These are phyloP conservation scores for Mimachlamys varia DNA, from an alignment of 2,888 invertebrate genomes.

Conservation along the genomic window DNA sequence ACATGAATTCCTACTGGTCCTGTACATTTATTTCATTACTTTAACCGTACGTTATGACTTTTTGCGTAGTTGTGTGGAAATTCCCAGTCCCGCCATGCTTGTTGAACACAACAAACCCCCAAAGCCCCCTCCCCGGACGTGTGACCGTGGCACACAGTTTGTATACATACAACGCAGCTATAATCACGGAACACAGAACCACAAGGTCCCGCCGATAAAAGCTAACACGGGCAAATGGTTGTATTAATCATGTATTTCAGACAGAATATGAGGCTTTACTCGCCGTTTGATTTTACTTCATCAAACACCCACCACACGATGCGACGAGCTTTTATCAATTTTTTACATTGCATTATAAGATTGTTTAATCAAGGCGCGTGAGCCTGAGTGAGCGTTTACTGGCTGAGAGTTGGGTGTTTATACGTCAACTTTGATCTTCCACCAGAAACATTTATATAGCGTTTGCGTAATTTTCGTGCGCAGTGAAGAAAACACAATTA, in stretches of 20 bases:
- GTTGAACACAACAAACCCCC: neutral
- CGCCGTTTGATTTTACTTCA: neutral
- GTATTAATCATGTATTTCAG: constrained; percentile 36
- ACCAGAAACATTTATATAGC: constrained; percentile 38
- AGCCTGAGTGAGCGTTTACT: neutral
- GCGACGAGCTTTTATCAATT: constrained; percentile 31
- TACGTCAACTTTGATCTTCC: constrained; percentile 37
- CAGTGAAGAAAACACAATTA: constrained; percentile 45
- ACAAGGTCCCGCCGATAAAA: constrained; percentile 22
- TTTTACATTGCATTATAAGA: constrained; percentile 34
- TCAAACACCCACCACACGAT: constrained; percentile 16
- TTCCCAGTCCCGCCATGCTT: neutral
- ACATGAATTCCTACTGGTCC: too few relatives aligned
- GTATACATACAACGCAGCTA: neutral
- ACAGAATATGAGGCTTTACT: constrained; percentile 22
- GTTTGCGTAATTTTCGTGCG: constrained; percentile 47
- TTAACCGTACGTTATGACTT: neutral
- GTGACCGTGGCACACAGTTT: neutral
- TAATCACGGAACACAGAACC: neutral
- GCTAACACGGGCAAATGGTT: constrained; percentile 8
- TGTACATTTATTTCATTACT: too few relatives aligned
- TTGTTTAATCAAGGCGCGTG: constrained; percentile 19
- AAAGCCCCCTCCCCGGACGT: neutral
- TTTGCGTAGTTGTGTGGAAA: neutral
- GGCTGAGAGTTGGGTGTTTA: neutral